Evolutionary conservation across 2,888 invertebrate genomes (phyloP).

Genomic region (Coleophora flavipennella): DNA sequence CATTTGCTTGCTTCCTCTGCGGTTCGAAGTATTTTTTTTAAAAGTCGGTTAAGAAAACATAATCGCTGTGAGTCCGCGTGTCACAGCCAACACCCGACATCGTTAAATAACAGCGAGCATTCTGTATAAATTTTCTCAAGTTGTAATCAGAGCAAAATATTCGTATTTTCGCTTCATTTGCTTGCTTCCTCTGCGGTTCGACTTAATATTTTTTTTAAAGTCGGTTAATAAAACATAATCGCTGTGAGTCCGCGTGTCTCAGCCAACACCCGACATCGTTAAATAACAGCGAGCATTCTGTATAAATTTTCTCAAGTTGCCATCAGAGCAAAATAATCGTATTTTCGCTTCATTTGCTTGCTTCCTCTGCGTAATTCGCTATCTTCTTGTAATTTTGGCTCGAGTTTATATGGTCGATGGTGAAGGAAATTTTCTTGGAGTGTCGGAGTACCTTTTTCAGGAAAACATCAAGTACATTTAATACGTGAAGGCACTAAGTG

Average conservation of each 20-base stretch:
- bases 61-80: no score
- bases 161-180: conserved; percentile 59
- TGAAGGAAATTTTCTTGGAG: conserved; percentile 17
- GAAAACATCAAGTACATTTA: no score
- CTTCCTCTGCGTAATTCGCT: conserved; percentile 53
- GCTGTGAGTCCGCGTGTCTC: no score
- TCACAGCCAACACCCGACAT: no score
- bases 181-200: conserved; percentile 37
- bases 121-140: conserved; percentile 49
- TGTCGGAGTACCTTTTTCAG: conserved; percentile 13
- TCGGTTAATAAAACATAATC: no score
- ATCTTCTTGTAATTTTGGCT: conserved; percentile 38
- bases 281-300: conserved; percentile 44
- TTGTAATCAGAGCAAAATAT: conserved; percentile 48
- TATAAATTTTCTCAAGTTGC: conserved; percentile 47
- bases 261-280: conserved; percentile 29
- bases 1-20: conserved; percentile 49
- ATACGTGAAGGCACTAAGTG: no score
- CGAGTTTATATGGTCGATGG: conserved; percentile 32
- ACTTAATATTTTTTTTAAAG: no score
- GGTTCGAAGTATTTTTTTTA: conserved; percentile 10
- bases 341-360: conserved; percentile 54
- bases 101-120: conserved; percentile 45
- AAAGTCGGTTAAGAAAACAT: no score
- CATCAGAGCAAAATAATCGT: conserved; percentile 52